Percentiles rank a stretch among this genome's conserved stretches.
Evolutionary conservation across 2,797 vertebrate species (phyloP).

Genomic region (Tenualosa thibaudeaui): DNA sequence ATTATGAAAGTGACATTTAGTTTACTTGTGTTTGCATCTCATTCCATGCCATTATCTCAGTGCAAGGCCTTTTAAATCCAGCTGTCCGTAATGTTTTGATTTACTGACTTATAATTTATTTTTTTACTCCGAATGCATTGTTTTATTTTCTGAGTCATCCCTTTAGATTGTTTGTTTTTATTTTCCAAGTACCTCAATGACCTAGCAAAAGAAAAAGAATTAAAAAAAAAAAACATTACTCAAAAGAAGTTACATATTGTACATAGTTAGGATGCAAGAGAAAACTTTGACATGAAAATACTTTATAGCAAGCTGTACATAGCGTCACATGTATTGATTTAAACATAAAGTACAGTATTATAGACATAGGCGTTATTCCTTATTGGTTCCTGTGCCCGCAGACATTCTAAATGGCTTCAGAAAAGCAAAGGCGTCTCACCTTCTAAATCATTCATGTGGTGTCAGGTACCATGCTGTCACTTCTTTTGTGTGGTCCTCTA

Average conservation of each 20-base stretch:
- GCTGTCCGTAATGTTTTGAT: slow-evolving; percentile 23
- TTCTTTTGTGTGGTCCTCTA: slow-evolving; percentile 67
- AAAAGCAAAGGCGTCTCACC: slow-evolving; percentile 70
- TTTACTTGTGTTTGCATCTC: slow-evolving; percentile 58
- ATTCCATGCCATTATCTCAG: slow-evolving; percentile 39
- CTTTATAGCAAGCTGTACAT: slow-evolving; percentile 77
- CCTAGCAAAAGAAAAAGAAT: slow-evolving; percentile 15
- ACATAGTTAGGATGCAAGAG: slow-evolving; percentile 70
- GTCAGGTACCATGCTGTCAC: slow-evolving; percentile 67
- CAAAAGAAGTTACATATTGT: slow-evolving; percentile 67
- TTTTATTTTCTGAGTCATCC: slow-evolving; percentile 42
- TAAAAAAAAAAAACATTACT: slow-evolving; percentile 41
- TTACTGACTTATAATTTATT: slow-evolving; percentile 41
- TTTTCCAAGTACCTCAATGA: slow-evolving; percentile 50
- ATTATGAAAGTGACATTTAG: slow-evolving; percentile 54
- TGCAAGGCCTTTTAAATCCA: not conserved
- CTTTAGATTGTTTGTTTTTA: slow-evolving; percentile 18
- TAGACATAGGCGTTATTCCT: slow-evolving; percentile 69
- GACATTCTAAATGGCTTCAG: slow-evolving; percentile 71
- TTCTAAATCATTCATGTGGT: slow-evolving; percentile 68
- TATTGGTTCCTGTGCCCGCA: slow-evolving; percentile 75
- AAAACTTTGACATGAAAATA: slow-evolving; percentile 71
- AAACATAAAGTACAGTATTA: slow-evolving; percentile 81
- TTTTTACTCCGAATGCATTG: slow-evolving; percentile 33
- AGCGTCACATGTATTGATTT: slow-evolving; percentile 77